A percentile compares a stretch with the other conserved stretches of the same genome.
Conservation (phyloP, 2,888 invertebrate species). For the Belgica antarctica region DNA sequence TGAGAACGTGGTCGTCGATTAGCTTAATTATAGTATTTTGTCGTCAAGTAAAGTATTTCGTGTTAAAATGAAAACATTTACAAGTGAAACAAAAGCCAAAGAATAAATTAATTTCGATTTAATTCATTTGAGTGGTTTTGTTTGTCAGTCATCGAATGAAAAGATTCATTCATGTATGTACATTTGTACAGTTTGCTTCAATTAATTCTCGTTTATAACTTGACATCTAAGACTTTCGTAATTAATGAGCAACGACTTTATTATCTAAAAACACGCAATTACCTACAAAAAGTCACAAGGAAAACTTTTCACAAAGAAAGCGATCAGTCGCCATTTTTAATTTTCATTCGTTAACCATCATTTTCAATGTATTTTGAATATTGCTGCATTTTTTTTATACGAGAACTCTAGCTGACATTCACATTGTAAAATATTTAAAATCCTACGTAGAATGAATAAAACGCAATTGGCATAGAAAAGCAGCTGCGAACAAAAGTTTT, state of each 20-base stretch:
- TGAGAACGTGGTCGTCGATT: conserved; percentile 1
- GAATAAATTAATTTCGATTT: background rate
- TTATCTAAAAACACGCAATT: too few relatives aligned
- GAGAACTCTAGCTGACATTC: too few relatives aligned
- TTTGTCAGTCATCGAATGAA: conserved; percentile 18
- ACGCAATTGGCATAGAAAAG: too few relatives aligned
- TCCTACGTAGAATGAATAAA: background rate
- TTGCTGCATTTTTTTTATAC: background rate
- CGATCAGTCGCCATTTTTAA: too few relatives aligned
- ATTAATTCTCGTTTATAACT: too few relatives aligned
- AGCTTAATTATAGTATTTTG: conserved; percentile 5
- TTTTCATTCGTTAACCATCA: background rate
- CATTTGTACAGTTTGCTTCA: conserved; percentile 1
- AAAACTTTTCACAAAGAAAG: too few relatives aligned
- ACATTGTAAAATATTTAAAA: too few relatives aligned
- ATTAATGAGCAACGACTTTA: too few relatives aligned
- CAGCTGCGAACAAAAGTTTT: too few relatives aligned
- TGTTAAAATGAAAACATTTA: too few relatives aligned
- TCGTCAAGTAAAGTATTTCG: too few relatives aligned
- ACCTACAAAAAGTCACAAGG: background rate
- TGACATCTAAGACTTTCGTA: too few relatives aligned
- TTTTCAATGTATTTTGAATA: background rate
- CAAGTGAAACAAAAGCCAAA: background rate
- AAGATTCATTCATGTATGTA: conserved; percentile 13
- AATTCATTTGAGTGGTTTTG: conserved; percentile 12